Evolutionary conservation across 2,888 invertebrate species (phyloP).

Genomic region (Himalopsyche japonica): DNA sequence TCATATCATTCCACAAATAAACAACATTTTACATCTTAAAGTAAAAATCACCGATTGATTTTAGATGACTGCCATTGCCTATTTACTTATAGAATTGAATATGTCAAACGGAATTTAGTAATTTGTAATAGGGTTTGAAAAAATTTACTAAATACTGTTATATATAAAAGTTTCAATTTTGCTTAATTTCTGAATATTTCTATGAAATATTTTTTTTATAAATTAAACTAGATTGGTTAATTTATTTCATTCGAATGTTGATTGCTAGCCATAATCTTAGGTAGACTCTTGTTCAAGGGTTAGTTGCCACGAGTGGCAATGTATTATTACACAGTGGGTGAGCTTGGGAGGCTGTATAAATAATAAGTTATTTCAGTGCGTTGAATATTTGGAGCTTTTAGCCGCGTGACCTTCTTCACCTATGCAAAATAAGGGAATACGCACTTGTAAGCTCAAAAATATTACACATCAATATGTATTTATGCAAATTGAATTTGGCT

Average conservation of each 20-base stretch:
- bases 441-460: conserved; percentile 1
- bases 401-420: conserved; percentile 3
- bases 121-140: too few relatives aligned
- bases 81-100: too few relatives aligned
- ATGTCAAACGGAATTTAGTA: too few relatives aligned
- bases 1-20: too few relatives aligned
- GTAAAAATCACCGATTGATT: too few relatives aligned
- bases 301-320: not conserved
- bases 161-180: too few relatives aligned
- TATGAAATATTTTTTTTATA: not conserved
- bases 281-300: not conserved
- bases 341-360: conserved; percentile 1
- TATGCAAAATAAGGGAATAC: conserved; percentile 1
- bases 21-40: too few relatives aligned
- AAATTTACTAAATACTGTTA: too few relatives aligned
- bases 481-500: not conserved
- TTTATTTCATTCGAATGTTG: not conserved
- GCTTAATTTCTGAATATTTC: too few relatives aligned
- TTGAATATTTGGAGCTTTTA: not conserved
- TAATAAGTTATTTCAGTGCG: conserved; percentile 7
- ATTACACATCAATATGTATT: not conserved
- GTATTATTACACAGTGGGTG: conserved; percentile 1
- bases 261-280: not conserved
- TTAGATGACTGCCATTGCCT: too few relatives aligned
- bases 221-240: not conserved